Evolutionary conservation across 2,888 invertebrate species (phyloP).

Genomic region (Endomychus coccineus): DNA sequence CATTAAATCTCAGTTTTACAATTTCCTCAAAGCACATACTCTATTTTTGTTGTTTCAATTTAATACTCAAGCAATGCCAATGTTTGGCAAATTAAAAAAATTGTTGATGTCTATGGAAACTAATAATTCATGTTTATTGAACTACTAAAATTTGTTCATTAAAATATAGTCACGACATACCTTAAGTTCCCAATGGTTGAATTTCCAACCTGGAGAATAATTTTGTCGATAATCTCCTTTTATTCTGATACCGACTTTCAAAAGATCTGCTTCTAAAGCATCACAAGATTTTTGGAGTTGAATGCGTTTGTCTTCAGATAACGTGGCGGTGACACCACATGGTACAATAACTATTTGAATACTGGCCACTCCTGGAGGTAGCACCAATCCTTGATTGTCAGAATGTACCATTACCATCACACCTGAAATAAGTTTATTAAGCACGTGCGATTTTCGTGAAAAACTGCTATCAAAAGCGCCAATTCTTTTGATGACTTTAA

Average conservation of each 20-base stretch:
- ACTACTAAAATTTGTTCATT: background rate
- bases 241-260: conserved; percentile 58
- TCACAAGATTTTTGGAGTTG: conserved; percentile 63
- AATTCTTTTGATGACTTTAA: too few relatives aligned
- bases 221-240: conserved; percentile 88
- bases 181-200: conserved; percentile 95
- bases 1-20: too few relatives aligned
- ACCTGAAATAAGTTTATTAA: conserved; percentile 49
- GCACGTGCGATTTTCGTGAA: too few relatives aligned
- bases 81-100: too few relatives aligned
- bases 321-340: conserved; percentile 86
- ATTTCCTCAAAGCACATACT: too few relatives aligned
- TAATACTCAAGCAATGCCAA: too few relatives aligned
- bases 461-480: too few relatives aligned
- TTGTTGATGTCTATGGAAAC: too few relatives aligned
- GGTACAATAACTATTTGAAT: conserved; percentile 88
- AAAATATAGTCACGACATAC: too few relatives aligned
- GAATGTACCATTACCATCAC: conserved; percentile 91
- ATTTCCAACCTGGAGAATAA: conserved; percentile 99
- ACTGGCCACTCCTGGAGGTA: conserved; percentile 88
- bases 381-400: conserved; percentile 91
- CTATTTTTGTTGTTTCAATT: too few relatives aligned
- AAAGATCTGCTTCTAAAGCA: conserved; percentile 58
- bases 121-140: too few relatives aligned
- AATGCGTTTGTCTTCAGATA: conserved; percentile 63